These are phyloP conservation scores for Eolophus roseicapilla DNA, from an alignment of 2,113 vertebrate species.

Conservation along the genomic window DNA sequence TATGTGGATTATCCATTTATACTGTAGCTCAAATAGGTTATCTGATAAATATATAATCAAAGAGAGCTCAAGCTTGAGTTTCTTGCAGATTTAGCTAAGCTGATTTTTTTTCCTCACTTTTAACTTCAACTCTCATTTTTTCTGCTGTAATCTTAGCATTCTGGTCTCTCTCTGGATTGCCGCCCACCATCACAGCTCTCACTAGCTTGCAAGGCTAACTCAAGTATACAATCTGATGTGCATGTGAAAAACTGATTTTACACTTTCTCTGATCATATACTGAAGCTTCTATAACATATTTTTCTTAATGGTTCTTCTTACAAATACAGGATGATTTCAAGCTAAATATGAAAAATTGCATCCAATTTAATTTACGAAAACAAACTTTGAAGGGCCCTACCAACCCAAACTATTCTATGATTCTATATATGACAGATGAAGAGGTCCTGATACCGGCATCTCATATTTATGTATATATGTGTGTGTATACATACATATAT, in stretches of 20 bases:
- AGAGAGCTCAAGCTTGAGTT: constrained; percentile 25
- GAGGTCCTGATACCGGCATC: not conserved
- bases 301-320: not conserved
- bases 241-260: not conserved
- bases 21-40: constrained; percentile 54
- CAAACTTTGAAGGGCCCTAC: not conserved
- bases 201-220: not conserved
- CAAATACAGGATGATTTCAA: not conserved
- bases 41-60: constrained; percentile 58
- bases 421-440: not conserved
- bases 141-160: not conserved
- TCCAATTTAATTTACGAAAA: not conserved
- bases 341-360: not conserved
- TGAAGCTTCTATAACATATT: not conserved
- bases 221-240: not conserved
- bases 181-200: not conserved
- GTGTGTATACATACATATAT: fast-evolving
- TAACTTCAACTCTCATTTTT: not conserved
- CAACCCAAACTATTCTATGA: not conserved
- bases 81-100: constrained; percentile 49
- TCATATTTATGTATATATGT: not conserved
- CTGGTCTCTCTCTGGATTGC: not conserved
- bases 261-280: not conserved
- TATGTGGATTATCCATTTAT: constrained; percentile 69
- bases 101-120: not conserved